A percentile compares a stretch with the other conserved stretches of the same genome.
Evolutionary conservation across 2,113 vertebrate genomes (phyloP).

Genomic region (Naja naja): DNA sequence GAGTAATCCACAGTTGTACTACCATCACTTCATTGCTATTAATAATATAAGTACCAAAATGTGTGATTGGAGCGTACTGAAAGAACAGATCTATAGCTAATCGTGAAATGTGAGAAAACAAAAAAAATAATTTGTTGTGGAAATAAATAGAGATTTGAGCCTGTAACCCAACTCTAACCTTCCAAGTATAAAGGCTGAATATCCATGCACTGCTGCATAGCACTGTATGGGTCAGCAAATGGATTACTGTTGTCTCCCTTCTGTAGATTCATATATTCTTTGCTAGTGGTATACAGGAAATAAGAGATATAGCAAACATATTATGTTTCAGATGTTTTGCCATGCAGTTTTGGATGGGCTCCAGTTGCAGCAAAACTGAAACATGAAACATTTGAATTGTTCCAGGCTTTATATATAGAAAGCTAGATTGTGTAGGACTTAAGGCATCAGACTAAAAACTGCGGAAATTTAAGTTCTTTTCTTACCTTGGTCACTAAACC

Average conservation of each 20-base stretch:
- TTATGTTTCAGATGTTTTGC: background rate
- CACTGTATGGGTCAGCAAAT: background rate
- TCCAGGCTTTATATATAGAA: background rate
- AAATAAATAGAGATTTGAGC: background rate
- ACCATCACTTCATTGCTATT: background rate
- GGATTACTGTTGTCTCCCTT: background rate
- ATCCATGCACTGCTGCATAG: background rate
- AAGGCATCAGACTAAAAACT: background rate
- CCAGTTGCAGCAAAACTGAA: background rate
- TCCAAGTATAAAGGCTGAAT: background rate
- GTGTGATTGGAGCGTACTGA: background rate
- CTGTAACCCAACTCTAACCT: background rate
- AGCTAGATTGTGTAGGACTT: background rate
- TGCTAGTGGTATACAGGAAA: background rate
- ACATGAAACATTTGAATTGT: background rate
- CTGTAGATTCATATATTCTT: background rate
- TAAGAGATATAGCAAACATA: background rate
- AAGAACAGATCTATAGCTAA: background rate
- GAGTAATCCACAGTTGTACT: background rate
- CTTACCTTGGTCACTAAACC: background rate
- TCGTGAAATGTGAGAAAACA: background rate
- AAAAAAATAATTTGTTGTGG: background rate
- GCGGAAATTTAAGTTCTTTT: background rate
- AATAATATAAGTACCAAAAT: background rate
- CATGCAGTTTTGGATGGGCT: background rate